Conservation (phyloP, 1,140 invertebrate genomes). For the Bursaphelenchus mucronatus region DNA sequence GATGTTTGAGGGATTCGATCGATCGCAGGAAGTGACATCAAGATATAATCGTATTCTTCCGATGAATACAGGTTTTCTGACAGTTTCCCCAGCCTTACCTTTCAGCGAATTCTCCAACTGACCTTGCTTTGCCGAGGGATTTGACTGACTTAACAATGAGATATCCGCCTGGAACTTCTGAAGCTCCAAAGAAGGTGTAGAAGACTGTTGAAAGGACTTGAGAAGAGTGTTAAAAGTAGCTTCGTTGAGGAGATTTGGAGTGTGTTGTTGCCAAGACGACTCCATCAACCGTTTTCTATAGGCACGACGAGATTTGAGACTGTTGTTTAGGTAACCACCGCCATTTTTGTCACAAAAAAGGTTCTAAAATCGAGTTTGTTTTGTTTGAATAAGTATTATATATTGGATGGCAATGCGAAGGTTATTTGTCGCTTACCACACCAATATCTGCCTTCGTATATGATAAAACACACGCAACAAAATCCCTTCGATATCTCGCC, state of each 20-base stretch:
- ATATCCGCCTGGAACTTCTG: too few species aligned
- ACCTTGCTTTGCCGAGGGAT: neutral
- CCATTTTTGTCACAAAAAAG: constrained; percentile 24
- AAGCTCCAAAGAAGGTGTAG: neutral
- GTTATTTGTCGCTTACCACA: constrained; percentile 2
- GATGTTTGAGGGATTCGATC: too few species aligned
- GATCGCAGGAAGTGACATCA: too few species aligned
- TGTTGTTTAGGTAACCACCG: constrained; percentile 18
- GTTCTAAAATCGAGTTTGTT: constrained; percentile 11
- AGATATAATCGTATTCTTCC: too few species aligned
- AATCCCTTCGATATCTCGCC: constrained; percentile 17
- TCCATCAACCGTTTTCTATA: constrained; percentile 13
- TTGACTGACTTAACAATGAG: neutral
- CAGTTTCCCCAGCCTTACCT: too few species aligned
- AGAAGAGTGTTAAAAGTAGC: constrained; percentile 1
- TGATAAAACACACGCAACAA: constrained; percentile 11
- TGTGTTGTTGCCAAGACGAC: constrained; percentile 13
- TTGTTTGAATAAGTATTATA: neutral
- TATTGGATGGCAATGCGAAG: neutral
- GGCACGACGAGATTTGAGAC: constrained; percentile 8
- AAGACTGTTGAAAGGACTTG: constrained; percentile 3
- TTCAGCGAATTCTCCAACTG: neutral
- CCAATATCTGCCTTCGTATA: constrained; percentile 21
- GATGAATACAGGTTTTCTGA: too few species aligned
- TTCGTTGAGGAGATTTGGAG: constrained; percentile 5